A percentile compares a stretch with the other conserved stretches of the same genome.
Conservation (phyloP, 2,797 vertebrate species). For the Eospalax fontanierii region DNA sequence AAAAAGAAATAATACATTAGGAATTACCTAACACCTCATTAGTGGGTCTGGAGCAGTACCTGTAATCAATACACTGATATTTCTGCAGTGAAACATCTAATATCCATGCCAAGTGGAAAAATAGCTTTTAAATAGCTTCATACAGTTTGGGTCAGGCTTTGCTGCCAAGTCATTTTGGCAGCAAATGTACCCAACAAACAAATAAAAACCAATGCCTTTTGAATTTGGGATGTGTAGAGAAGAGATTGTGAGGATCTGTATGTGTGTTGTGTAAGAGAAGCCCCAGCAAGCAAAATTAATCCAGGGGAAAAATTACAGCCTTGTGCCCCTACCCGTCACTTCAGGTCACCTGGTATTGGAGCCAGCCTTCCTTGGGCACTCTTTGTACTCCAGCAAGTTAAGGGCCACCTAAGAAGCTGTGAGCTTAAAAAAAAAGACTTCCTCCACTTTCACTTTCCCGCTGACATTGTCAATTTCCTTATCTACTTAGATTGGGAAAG, state of each 20-base stretch:
- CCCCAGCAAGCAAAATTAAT: not conserved
- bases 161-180: constrained; percentile 68
- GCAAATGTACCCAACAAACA: constrained; percentile 51
- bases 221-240: constrained; percentile 7
- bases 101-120: constrained; percentile 35
- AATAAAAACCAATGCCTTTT: constrained; percentile 35
- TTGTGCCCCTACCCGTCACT: not conserved
- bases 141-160: constrained; percentile 53
- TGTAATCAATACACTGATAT: constrained; percentile 24
- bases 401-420: not conserved
- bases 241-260: not conserved
- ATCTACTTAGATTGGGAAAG: not conserved
- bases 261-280: not conserved
- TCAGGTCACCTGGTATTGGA: fast-evolving
- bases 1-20: not conserved
- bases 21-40: not conserved
- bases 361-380: not conserved
- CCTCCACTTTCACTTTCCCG: too few species aligned
- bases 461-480: not conserved
- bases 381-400: not conserved
- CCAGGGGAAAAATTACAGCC: not conserved
- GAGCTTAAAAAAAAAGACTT: not conserved
- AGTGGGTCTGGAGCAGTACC: not conserved
- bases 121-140: constrained; percentile 63
- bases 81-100: constrained; percentile 10